Percentiles rank a stretch among this genome's conserved stretches.
Conservation (phyloP, 2,888 invertebrate species). For the Macrophya alboannulata region DNA sequence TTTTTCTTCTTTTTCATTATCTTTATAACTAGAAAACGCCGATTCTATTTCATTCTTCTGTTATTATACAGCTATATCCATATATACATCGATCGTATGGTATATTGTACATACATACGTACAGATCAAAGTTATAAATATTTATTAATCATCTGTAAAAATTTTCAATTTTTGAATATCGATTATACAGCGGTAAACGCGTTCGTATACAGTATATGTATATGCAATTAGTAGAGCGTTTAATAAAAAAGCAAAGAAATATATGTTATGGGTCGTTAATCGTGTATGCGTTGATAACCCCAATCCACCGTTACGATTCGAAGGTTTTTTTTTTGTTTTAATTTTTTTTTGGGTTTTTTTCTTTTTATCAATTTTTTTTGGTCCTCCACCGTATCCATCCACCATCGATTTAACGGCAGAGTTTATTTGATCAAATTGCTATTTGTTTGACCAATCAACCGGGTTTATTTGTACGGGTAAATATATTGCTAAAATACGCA, state of each 20-base stretch:
- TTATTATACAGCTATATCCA: neutral
- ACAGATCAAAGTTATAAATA: neutral
- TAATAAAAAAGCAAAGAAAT: neutral
- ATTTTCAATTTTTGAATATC: neutral
- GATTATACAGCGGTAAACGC: no score
- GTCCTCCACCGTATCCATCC: neutral
- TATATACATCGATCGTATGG: neutral
- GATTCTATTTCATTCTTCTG: neutral
- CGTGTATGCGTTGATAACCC: neutral
- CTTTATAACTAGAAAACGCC: neutral
- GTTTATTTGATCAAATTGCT: conserved; percentile 50
- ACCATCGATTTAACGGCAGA: conserved; percentile 12
- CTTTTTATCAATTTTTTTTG: neutral
- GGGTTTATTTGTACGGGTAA: neutral
- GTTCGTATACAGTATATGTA: no score
- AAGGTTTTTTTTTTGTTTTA: neutral
- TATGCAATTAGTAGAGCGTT: no score
- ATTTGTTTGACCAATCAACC: conserved; percentile 52
- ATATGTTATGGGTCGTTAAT: neutral
- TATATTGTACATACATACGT: neutral
- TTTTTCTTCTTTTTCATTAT: neutral
- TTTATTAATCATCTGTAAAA: neutral
- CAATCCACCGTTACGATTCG: neutral
- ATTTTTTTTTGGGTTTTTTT: neutral
- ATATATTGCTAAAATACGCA: conserved; percentile 35